A percentile compares a stretch with the other conserved stretches of the same genome.
These are phyloP conservation scores for Ophion costatus DNA, from an alignment of 2,888 invertebrate species.

Conservation along the genomic window DNA sequence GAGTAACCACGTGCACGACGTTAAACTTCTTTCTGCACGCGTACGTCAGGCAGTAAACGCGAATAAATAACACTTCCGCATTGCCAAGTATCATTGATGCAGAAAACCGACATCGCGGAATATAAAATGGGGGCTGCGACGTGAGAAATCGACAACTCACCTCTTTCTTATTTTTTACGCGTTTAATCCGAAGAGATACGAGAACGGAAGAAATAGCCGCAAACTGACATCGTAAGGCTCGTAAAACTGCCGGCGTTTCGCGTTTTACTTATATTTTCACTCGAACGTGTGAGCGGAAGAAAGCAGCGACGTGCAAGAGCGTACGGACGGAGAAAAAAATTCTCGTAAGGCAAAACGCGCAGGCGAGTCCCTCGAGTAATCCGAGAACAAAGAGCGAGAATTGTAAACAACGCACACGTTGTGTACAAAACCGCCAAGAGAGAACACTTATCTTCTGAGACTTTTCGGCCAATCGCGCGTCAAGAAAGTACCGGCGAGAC, in stretches of 20 bases:
- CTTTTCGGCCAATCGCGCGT: not conserved
- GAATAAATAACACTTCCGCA: not conserved
- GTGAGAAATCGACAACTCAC: not conserved
- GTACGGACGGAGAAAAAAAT: not conserved
- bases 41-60: not conserved
- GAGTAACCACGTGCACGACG: not conserved
- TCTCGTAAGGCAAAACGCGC: not conserved
- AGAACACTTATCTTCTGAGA: not conserved
- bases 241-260: not conserved
- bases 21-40: not conserved
- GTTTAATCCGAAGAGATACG: not conserved
- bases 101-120: not conserved
- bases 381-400: conserved; percentile 18
- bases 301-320: not conserved
- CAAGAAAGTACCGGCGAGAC: not conserved
- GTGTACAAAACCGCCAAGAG: conserved; percentile 12
- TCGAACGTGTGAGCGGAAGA: not conserved
- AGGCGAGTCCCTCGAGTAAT: not conserved
- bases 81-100: not conserved
- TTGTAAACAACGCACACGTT: conserved; percentile 16
- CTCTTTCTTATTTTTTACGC: not conserved
- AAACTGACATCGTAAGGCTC: not conserved
- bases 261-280: not conserved
- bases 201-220: not conserved
- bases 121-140: not conserved